Evolutionary conservation across 2,797 vertebrate genomes (phyloP).

Genomic region (Helicolenus hilgendorfi): DNA sequence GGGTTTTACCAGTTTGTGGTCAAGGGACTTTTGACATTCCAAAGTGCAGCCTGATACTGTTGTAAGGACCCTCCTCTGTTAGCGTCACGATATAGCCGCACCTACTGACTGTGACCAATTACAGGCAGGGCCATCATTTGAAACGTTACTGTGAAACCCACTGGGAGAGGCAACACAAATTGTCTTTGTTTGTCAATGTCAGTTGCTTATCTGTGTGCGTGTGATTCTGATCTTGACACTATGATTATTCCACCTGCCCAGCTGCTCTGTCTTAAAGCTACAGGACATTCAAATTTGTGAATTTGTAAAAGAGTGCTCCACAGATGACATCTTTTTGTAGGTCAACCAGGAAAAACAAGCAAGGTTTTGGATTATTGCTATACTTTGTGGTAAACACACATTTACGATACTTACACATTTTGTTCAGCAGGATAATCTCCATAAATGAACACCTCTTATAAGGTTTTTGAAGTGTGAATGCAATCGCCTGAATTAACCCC

Average conservation of each 20-base stretch:
- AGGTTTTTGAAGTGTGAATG: too few relatives aligned
- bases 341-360: too few relatives aligned
- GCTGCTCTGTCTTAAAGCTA: background rate
- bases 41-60: slow-evolving; percentile 71
- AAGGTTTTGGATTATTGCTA: too few relatives aligned
- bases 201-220: slow-evolving; percentile 17
- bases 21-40: slow-evolving; percentile 64
- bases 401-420: too few relatives aligned
- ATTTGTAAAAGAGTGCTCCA: background rate
- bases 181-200: background rate
- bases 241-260: background rate
- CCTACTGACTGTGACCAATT: slow-evolving; percentile 53
- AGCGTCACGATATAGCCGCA: slow-evolving; percentile 1
- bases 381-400: too few relatives aligned
- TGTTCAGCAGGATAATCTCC: too few relatives aligned
- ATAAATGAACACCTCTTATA: too few relatives aligned
- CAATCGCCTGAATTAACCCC: too few relatives aligned
- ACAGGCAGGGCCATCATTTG: slow-evolving; percentile 1
- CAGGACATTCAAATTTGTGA: background rate
- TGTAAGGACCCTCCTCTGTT: background rate
- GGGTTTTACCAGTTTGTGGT: slow-evolving; percentile 29
- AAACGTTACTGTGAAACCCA: slow-evolving; percentile 4
- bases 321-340: too few relatives aligned
- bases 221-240: background rate
- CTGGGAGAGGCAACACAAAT: background rate